Evolutionary conservation across 2,797 vertebrate species (phyloP), one percentile per base, ranked within the genome.

Genomic region (Meda fulgida): DNA sequence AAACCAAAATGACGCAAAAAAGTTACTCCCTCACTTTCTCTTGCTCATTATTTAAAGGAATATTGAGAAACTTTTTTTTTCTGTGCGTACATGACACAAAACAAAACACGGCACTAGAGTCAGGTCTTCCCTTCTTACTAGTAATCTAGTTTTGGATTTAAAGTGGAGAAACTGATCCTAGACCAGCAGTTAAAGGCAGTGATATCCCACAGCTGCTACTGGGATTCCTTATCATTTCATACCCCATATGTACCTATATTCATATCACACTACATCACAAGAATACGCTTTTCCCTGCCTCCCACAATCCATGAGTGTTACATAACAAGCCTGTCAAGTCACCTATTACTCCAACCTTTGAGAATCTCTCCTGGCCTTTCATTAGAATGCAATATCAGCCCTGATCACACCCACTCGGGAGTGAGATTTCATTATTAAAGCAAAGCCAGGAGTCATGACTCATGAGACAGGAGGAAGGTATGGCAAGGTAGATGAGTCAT

Each of bases 371-470:
- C n/a, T 40, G 51, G 76, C 19, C 29, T 85, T 65, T 83, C 65
- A 89, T 76, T 77, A 87, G 58, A 38, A 76, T 69, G 21, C 58
- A 9, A 81, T 31, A 70, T 40, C 71, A 53, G 65, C 48, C 7
- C 29, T 81, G 48, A 34, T 84, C 63, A 29, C 63, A 29, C 60
- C 19, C 65, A 81, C 79, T 67, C 53, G 55, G n/a, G 14, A 4
- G 46, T 38, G 77, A 36, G 21, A 86, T 5, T 48, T 84, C 72
- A 82, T 84, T 51, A 81, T 70, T 84, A 81, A 34, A 36, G 48
- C 21, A 48, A 66, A 60, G 40, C 76, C 34, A 29, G 21, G 18
- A 58, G 48, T 38, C 21, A 38, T 73, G 18, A 58, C 38, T 38
- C 21, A 38, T 73, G 71, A 53, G 55, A 86, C 48, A 80, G 71